These are phyloP conservation scores for Hipposideros armiger DNA, from an alignment of 2,113 vertebrate species.

Conservation along the genomic window DNA sequence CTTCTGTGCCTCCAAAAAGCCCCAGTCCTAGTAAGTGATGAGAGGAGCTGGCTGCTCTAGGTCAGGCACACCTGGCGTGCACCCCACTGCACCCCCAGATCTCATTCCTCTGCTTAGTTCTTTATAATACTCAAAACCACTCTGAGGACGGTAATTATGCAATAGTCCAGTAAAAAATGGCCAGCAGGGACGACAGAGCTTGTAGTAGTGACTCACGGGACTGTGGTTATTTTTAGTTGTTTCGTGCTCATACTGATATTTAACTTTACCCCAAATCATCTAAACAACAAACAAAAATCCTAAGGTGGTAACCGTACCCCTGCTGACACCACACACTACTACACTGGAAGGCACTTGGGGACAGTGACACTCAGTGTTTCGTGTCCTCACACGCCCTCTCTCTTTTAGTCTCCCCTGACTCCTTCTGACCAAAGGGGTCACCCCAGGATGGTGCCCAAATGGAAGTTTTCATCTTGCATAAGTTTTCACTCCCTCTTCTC, in stretches of 20 bases:
- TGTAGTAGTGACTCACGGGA: not conserved
- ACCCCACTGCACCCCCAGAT: not conserved
- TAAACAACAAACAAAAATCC: not conserved
- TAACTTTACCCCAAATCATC: not conserved
- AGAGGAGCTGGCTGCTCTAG: too few relatives aligned
- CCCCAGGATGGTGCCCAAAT: not conserved
- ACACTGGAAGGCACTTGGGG: not conserved
- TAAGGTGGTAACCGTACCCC: not conserved
- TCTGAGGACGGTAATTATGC: not conserved
- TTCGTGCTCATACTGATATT: not conserved
- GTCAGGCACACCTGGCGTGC: not conserved
- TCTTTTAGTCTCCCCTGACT: not conserved
- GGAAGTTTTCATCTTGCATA: not conserved
- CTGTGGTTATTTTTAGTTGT: not conserved
- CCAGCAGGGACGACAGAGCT: not conserved
- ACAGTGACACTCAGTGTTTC: accelerated
- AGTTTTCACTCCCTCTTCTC: not conserved
- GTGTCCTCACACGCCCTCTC: not conserved
- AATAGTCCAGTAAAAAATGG: not conserved
- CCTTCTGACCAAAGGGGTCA: not conserved
- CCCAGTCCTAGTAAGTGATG: not conserved
- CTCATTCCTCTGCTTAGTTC: not conserved
- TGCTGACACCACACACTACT: accelerated
- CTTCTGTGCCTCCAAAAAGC: not conserved
- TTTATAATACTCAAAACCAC: not conserved